Conservation (phyloP, 2,113 vertebrate species). For the Centrocercus urophasianus region DNA sequence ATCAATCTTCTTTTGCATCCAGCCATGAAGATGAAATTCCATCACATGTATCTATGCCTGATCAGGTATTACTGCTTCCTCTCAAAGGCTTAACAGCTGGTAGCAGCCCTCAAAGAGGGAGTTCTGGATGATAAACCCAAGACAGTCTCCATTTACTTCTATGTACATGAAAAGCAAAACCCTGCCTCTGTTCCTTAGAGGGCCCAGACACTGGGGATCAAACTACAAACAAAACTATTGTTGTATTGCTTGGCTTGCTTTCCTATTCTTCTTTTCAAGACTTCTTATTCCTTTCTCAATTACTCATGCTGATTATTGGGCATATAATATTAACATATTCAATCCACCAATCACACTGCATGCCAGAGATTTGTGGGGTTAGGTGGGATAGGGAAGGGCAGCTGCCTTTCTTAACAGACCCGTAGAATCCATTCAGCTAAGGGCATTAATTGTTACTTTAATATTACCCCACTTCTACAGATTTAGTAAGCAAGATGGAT, state of each 20-base stretch:
- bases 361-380: neutral
- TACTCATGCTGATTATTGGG: neutral
- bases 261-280: neutral
- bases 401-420: neutral
- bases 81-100: neutral
- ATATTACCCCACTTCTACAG: neutral
- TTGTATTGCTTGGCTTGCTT: neutral
- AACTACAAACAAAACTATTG: neutral
- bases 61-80: neutral
- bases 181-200: neutral
- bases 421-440: neutral
- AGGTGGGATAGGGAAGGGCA: neutral
- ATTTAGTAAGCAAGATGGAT: neutral
- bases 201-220: neutral
- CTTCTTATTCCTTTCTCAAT: neutral
- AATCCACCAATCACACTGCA: neutral
- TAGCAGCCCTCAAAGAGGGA: neutral
- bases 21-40: neutral
- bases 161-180: rapidly evolving
- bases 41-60: rapidly evolving
- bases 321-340: no score
- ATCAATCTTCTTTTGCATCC: neutral
- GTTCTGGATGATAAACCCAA: neutral
- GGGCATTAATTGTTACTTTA: neutral
- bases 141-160: neutral